Percentiles rank a stretch among this genome's conserved stretches.
phyloP scores from a whole-genome alignment of 2,113 vertebrate genomes.

The Charadrius vociferus region DNA sequence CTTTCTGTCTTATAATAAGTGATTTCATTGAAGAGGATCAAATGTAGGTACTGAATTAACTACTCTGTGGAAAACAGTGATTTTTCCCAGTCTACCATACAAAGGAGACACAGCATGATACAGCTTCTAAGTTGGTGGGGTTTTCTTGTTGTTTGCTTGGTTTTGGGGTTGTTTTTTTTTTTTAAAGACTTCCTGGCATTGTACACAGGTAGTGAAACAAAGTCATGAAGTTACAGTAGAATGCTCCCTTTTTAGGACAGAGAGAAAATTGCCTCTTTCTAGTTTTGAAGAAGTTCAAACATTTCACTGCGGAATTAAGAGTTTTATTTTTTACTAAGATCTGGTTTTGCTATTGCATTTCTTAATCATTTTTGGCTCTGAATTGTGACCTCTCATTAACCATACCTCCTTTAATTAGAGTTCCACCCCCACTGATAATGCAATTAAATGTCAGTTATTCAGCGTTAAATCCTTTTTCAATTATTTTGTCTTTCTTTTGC shows the following conservation, averaged over 20 bases:
- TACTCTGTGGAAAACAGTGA: not conserved
- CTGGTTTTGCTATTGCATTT: not conserved
- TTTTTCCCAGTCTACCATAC: not conserved
- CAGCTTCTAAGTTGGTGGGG: not conserved
- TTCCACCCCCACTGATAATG: not conserved
- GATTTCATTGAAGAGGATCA: not conserved
- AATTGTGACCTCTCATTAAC: constrained; percentile 18
- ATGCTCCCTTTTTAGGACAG: not conserved
- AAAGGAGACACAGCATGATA: not conserved
- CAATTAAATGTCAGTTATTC: not conserved
- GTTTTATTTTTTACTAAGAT: not conserved
- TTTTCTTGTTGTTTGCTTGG: not conserved
- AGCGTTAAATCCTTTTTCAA: not conserved
- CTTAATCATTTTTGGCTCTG: constrained; percentile 14
- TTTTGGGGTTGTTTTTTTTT: not conserved
- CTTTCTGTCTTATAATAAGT: not conserved
- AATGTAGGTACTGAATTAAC: not conserved
- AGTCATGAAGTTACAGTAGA: not conserved
- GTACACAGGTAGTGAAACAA: not conserved
- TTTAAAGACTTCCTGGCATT: not conserved
- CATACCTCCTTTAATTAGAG: constrained; percentile 15
- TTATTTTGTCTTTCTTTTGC: not conserved
- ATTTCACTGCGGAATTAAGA: constrained; percentile 17
- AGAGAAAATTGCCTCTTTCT: not conserved
- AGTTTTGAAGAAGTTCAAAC: not conserved